These are phyloP conservation scores for Tetramorium bicarinatum DNA, from an alignment of 2,888 invertebrate genomes.

Conservation along the genomic window DNA sequence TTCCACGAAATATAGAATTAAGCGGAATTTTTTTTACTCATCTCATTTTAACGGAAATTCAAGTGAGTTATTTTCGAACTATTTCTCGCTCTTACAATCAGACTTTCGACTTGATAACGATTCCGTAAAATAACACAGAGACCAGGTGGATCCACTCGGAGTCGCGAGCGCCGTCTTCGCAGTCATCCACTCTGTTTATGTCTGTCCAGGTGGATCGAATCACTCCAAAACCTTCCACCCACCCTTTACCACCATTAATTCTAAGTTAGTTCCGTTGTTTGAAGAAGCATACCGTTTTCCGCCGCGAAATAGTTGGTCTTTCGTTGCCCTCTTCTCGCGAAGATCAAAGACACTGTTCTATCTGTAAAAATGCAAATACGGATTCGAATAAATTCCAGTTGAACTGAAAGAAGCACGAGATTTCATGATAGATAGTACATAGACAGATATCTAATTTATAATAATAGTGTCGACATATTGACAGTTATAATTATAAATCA, in stretches of 20 bases:
- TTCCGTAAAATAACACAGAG: constrained; percentile 67
- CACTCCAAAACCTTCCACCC: constrained; percentile 73
- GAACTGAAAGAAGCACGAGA: neutral
- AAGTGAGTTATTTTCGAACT: constrained; percentile 22
- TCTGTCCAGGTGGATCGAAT: constrained; percentile 83
- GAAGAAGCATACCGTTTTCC: constrained; percentile 62
- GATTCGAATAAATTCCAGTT: neutral
- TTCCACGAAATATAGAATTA: neutral
- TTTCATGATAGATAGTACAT: neutral
- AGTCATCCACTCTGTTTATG: constrained; percentile 79
- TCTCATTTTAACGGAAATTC: neutral
- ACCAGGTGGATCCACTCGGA: constrained; percentile 82
- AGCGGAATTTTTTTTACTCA: neutral
- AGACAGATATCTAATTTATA: constrained; percentile 1
- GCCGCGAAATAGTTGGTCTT: constrained; percentile 40
- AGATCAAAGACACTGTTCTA: constrained; percentile 31
- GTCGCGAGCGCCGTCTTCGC: constrained; percentile 74
- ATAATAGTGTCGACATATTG: too few relatives aligned
- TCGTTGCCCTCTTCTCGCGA: neutral
- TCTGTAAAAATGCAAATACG: constrained; percentile 1
- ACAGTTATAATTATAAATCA: neutral
- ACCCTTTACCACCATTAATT: constrained; percentile 76
- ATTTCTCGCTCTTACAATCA: constrained; percentile 40
- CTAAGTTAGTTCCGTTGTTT: constrained; percentile 76
- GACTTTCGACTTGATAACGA: constrained; percentile 58